phyloP scores from a whole-genome alignment of 2,797 vertebrate species.

The Aulostomus chinensis region DNA sequence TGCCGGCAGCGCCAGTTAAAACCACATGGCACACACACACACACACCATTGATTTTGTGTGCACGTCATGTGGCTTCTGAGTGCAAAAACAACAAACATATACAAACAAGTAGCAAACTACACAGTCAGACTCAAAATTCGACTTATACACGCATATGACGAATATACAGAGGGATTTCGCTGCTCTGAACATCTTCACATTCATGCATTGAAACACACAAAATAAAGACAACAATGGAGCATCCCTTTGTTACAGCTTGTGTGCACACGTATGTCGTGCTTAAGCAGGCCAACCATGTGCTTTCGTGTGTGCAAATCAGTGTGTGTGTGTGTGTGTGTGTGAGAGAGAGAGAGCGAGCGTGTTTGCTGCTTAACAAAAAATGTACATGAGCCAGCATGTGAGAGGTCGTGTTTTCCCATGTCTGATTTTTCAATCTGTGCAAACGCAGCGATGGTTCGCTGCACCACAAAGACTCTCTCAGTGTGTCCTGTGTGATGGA shows the following conservation, averaged over 20 bases:
- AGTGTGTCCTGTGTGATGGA: conserved; percentile 49
- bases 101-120: no score
- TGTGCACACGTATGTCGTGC: background rate
- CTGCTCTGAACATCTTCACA: no score
- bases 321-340: conserved; percentile 4
- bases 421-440: conserved; percentile 62
- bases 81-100: background rate
- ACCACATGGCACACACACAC: conserved; percentile 33
- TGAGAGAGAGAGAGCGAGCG: no score
- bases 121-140: background rate
- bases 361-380: conserved; percentile 3
- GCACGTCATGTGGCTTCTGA: background rate
- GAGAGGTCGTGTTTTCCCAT: conserved; percentile 22
- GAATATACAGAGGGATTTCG: no score
- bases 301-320: background rate
- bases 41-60: conserved; percentile 24
- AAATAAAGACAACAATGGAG: background rate
- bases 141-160: no score
- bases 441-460: conserved; percentile 44
- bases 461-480: conserved; percentile 32
- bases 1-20: conserved; percentile 24
- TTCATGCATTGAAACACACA: no score
- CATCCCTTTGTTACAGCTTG: background rate
- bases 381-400: conserved; percentile 15
- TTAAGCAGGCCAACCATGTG: conserved; percentile 2